Conservation (phyloP, 2,113 vertebrate species). For the Apodemus sylvaticus region DNA sequence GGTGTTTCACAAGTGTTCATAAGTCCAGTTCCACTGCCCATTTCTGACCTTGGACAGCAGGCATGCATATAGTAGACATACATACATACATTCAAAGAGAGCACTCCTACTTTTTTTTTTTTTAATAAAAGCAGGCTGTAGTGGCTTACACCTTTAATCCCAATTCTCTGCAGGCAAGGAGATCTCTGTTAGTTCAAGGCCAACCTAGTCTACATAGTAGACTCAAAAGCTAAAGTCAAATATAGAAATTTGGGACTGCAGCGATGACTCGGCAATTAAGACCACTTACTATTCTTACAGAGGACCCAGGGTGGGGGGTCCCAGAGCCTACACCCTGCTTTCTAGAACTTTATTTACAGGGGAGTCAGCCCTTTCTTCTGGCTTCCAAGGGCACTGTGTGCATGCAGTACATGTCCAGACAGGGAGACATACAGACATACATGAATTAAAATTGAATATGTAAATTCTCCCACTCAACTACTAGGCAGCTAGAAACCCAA, state of each 20-base stretch:
- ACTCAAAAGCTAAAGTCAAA: not conserved
- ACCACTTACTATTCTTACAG: not conserved
- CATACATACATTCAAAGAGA: not conserved
- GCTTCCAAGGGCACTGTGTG: not conserved
- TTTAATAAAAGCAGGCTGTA: not conserved
- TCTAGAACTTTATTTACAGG: not conserved
- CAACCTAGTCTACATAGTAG: not conserved
- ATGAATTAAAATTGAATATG: not conserved
- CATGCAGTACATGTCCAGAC: not conserved
- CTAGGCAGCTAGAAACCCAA: constrained; percentile 13
- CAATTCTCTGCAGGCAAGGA: not conserved
- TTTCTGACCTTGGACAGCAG: not conserved
- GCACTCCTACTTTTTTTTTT: not conserved
- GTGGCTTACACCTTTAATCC: not conserved
- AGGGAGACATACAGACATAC: not conserved
- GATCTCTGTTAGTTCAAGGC: not conserved
- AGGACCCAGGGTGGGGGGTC: not conserved
- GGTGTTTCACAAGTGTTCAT: not conserved
- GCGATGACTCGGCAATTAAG: not conserved
- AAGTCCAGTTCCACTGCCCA: not conserved
- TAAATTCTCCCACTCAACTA: not conserved
- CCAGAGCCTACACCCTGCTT: not conserved
- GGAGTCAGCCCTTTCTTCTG: not conserved
- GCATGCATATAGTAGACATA: not conserved
- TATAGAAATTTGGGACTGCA: not conserved